Evolutionary conservation across 1,140 invertebrate species (phyloP).

Genomic region (Procambarus clarkii): DNA sequence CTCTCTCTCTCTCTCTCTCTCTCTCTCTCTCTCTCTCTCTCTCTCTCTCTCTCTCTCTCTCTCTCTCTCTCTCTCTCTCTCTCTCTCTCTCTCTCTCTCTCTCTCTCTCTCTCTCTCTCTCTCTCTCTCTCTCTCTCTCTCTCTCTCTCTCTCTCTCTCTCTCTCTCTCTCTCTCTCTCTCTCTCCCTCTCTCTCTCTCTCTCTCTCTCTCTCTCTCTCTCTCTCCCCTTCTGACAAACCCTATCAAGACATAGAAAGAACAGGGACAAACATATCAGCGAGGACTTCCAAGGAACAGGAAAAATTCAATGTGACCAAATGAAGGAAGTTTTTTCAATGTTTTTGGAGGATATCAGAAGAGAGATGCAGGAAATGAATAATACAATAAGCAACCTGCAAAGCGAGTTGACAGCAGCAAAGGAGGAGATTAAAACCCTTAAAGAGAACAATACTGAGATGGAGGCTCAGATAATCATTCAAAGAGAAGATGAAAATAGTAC

Average conservation of each 20-base stretch:
- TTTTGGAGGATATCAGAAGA: background rate
- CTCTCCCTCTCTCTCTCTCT: conserved; percentile 14
- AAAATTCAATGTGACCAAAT: too few species aligned
- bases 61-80: conserved; percentile 27
- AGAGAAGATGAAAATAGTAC: too few species aligned
- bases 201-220: conserved; percentile 27
- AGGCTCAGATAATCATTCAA: too few species aligned
- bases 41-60: conserved; percentile 25
- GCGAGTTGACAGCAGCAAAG: too few species aligned
- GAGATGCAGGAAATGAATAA: too few species aligned
- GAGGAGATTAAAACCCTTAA: too few species aligned
- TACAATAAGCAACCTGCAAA: too few species aligned
- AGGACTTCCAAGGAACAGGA: too few species aligned
- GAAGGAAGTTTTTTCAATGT: too few species aligned
- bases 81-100: background rate
- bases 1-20: conserved; percentile 18
- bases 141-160: background rate
- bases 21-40: conserved; percentile 30
- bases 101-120: background rate
- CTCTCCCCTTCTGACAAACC: conserved; percentile 7
- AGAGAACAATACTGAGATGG: too few species aligned
- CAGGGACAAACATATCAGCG: too few species aligned
- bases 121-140: conserved; percentile 7
- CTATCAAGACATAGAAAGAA: too few species aligned
- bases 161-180: conserved; percentile 7